Conservation (phyloP, 1,140 invertebrate genomes). For the Spodoptera frugiperda region DNA sequence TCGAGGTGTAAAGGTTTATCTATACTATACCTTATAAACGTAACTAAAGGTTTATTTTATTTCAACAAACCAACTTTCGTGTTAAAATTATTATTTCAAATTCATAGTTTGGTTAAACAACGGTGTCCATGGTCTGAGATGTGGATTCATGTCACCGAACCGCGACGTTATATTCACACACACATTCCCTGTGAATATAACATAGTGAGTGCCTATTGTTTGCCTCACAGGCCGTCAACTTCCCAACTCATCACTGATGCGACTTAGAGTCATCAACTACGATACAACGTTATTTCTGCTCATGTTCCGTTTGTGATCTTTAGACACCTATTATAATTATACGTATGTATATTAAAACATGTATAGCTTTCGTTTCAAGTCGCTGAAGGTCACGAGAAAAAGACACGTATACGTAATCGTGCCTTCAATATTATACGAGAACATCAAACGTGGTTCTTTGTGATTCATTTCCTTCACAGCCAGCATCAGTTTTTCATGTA, state of each 20-base stretch:
- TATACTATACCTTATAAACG: neutral
- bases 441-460: constrained; percentile 16
- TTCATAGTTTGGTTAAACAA: constrained; percentile 6
- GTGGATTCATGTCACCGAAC: constrained; percentile 19
- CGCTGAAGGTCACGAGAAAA: constrained; percentile 27
- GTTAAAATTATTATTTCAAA: neutral
- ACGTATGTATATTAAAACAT: neutral
- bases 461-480: neutral
- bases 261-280: neutral
- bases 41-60: neutral
- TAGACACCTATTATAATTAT: neutral
- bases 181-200: constrained; percentile 42
- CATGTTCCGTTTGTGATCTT: constrained; percentile 10
- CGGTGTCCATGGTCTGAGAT: neutral
- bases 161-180: constrained; percentile 28
- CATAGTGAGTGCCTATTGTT: constrained; percentile 20
- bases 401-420: constrained; percentile 24
- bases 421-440: constrained; percentile 7
- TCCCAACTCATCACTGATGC: constrained; percentile 9
- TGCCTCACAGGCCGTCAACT: neutral
- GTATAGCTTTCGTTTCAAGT: constrained; percentile 1
- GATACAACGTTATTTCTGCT: neutral
- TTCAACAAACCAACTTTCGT: neutral
- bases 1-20: too few species aligned
- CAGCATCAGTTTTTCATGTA: neutral